Evolutionary conservation across 2,888 invertebrate genomes (phyloP), one percentile per base, ranked within the genome.

Genomic region (Ichneumoninae sp.): DNA sequence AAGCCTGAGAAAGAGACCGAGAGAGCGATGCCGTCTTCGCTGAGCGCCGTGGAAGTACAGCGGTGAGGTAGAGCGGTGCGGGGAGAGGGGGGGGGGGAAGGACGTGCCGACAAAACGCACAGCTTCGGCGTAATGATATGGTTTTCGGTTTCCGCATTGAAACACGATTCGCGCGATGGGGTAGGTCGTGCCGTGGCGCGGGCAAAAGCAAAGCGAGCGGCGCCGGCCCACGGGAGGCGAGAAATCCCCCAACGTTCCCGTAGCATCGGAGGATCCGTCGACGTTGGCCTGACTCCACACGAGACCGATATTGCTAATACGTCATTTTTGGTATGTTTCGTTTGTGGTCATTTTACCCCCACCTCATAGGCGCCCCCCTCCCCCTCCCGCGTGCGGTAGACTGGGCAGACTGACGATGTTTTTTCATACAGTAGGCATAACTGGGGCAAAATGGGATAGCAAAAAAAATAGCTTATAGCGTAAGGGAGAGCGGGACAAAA

Each of bases 71-170:
- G 44, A 16, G 44, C 4, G 16, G 26, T 10, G 26, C 16, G 30
- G 19, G 36, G 54, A 26, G 16, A 40, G 44, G 50, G 60, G 44
- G 54, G 66, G 33, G 47, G 81, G 44, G 75, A 81, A 66, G 74
- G 71, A 83, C 74, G 83, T 77, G 79, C 77, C 65, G 87, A 87
- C 84, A 79, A 86, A 91, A 89, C 88, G 88, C 88, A 88, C 87
- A 90, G 90, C 90, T 89, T 90, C 89, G 86, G 85, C 88, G 91
- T 92, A 92, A 93, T 92, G 91, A 93, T 91, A 92, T 90, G 92
- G 93, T 93, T 93, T 93, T 92, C 92, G 92, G 92, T 93, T 93
- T 92, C 92, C 90, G 92, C 91, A 91, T 92, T 92, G 93, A 92
- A 93, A 93, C 91, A 92, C 91, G 92, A 93, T 92, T 92, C 93